Conservation (phyloP, 2,888 invertebrate species). For the Drosophila quinaria region DNA sequence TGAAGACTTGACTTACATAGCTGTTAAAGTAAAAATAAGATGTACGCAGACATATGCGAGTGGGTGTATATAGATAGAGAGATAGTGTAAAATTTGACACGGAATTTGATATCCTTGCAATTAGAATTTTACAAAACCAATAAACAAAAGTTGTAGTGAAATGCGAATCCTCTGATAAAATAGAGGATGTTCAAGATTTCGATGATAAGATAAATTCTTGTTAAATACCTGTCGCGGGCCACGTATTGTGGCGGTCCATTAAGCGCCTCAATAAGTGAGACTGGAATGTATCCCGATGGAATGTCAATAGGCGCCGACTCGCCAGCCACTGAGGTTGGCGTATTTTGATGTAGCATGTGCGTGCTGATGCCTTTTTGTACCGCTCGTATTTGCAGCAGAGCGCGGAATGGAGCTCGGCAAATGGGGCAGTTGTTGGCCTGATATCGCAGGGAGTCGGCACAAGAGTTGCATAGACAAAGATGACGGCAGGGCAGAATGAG, state of each 20-base stretch:
- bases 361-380: constrained; percentile 90
- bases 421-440: constrained; percentile 99
- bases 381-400: constrained; percentile 97
- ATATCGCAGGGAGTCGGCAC: constrained; percentile 98
- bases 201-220: neutral
- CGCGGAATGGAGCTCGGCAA: constrained; percentile 99
- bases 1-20: no score
- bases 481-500: constrained; percentile 98
- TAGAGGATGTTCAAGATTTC: no score
- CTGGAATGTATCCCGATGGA: constrained; percentile 96
- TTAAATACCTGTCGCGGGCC: constrained; percentile 66
- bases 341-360: constrained; percentile 86
- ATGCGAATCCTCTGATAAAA: no score
- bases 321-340: constrained; percentile 87
- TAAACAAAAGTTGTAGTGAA: no score
- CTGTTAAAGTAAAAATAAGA: no score
- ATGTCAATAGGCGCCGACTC: constrained; percentile 87
- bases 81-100: no score
- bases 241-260: constrained; percentile 92
- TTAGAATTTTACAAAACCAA: no score
- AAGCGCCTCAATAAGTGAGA: constrained; percentile 97
- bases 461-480: constrained; percentile 98
- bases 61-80: no score
- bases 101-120: no score
- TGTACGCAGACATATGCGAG: no score